Evolutionary conservation across 2,888 invertebrate species (phyloP).

Genomic region (Heteropelma amictum): DNA sequence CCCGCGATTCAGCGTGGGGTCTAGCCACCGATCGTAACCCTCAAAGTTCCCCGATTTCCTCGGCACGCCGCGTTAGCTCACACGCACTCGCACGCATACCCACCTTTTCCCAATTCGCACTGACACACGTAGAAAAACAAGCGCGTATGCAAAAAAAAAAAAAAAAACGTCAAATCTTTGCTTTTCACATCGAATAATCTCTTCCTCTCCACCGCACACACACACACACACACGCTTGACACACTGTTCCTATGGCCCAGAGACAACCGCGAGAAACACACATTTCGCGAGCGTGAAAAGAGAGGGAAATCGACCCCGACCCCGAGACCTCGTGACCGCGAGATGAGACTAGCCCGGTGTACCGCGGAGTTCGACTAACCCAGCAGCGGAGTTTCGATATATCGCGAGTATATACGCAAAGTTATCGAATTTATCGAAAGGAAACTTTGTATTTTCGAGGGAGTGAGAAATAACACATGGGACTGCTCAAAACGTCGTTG

Average conservation of each 20-base stretch:
- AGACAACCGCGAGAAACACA: conserved; percentile 22
- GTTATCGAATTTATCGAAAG: too few species aligned
- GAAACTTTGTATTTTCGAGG: too few species aligned
- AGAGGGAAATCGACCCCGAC: conserved; percentile 38
- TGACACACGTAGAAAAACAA: background rate
- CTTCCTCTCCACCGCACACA: background rate
- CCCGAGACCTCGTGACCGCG: conserved; percentile 54
- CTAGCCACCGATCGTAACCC: conserved; percentile 62
- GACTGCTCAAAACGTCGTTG: too few species aligned
- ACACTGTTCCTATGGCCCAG: conserved; percentile 24
- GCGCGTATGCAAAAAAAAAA: too few species aligned
- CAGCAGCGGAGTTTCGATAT: background rate
- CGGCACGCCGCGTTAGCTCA: conserved; percentile 46
- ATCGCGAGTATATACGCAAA: background rate
- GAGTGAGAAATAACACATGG: too few species aligned
- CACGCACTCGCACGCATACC: conserved; percentile 8
- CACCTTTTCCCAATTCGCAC: background rate
- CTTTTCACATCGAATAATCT: background rate
- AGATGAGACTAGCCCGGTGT: conserved; percentile 34
- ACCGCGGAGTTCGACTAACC: conserved; percentile 29
- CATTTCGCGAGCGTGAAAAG: background rate
- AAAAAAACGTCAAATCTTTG: background rate
- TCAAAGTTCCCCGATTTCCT: conserved; percentile 46
- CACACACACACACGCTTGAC: conserved; percentile 7
- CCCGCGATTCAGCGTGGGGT: conserved; percentile 75